Evolutionary conservation across 2,113 vertebrate genomes (phyloP), one percentile per base, ranked within the genome.

Genomic region (Aegotheles bennettii): DNA sequence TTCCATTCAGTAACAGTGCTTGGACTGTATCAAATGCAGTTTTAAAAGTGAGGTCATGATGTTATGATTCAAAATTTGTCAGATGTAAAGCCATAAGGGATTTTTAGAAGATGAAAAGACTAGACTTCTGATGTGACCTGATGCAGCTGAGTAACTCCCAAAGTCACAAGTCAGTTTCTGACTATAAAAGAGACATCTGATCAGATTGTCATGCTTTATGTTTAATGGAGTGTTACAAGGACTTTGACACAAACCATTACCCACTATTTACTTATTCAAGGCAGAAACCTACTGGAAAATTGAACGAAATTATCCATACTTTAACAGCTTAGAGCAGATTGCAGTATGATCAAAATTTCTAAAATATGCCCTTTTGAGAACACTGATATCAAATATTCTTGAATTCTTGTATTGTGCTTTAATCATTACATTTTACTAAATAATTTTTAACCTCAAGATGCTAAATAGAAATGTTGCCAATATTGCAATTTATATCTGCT

Each of bases 161-260:
- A 98, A 98, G 98, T 98, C 97, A 98, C 96, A 96, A 97, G 97
- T 97, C 97, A 95, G 97, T 97, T 96, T 97, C 96, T 94, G 97
- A 97, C 97, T 97, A 96, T 97, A 98, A 98, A 98, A 98, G 97
- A 98, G 98, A 98, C 97, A 98, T 98, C 98, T 96, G 98, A 98
- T 99, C 98, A 98, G 98, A 98, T 98, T 98, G 98, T 98, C 98
- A 98, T 97, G 96, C 97, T 98, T 98, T 97, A 75, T 98, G 98
- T 98, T 98, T 99, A 99, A 99, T 99, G 98, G 98, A 98, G 98
- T 98, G 98, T 98, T 98, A 97, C 98, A 97, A 97, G 98, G 97
- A 98, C 98, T 98, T 98, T 98, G 98, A 98, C 98, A 99, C 98
- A 99, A 99, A 97, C 98, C 98, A 98, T 99, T 99, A 99, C 98